Conservation (phyloP, 2,888 invertebrate genomes). For the Drosophila austrosaltans region DNA sequence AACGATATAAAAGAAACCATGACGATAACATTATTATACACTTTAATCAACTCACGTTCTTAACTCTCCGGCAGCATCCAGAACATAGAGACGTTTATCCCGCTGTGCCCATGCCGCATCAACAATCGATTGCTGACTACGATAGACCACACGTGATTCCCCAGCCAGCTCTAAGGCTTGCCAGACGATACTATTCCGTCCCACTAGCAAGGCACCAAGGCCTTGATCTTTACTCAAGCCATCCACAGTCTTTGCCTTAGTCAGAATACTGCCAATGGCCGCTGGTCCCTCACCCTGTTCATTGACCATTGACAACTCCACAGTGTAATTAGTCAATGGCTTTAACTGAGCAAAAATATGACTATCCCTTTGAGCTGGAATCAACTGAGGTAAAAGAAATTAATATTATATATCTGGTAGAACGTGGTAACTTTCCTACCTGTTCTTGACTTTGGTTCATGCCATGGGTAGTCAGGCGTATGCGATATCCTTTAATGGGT, state of each 20-base stretch:
- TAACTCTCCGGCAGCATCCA: slow-evolving; percentile 88
- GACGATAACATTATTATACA: not conserved
- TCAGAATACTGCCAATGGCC: slow-evolving; percentile 83
- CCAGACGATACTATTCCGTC: slow-evolving; percentile 59
- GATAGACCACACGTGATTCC: slow-evolving; percentile 72
- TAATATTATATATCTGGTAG: not conserved
- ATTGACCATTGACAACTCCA: slow-evolving; percentile 92
- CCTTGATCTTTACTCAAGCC: slow-evolving; percentile 27
- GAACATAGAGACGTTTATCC: slow-evolving; percentile 89
- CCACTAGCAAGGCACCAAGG: slow-evolving; percentile 48
- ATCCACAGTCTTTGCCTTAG: slow-evolving; percentile 23
- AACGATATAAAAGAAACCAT: no score
- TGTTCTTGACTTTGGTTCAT: slow-evolving; percentile 86
- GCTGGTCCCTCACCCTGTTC: slow-evolving; percentile 91
- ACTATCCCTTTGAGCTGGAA: slow-evolving; percentile 21
- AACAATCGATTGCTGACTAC: slow-evolving; percentile 80
- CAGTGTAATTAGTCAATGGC: slow-evolving; percentile 89
- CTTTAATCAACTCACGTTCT: slow-evolving; percentile 81
- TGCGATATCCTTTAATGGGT: slow-evolving; percentile 92
- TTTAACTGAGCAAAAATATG: slow-evolving; percentile 85
- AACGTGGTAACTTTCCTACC: slow-evolving; percentile 82
- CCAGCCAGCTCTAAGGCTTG: slow-evolving; percentile 66
- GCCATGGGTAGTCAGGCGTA: slow-evolving; percentile 77
- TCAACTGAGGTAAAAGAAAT: slow-evolving; percentile 48
- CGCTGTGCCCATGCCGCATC: slow-evolving; percentile 92